Percentiles rank a stretch among this genome's conserved stretches.
phyloP scores from a whole-genome alignment of 2,113 vertebrate genomes.

The Tragelaphus buxtoni region DNA sequence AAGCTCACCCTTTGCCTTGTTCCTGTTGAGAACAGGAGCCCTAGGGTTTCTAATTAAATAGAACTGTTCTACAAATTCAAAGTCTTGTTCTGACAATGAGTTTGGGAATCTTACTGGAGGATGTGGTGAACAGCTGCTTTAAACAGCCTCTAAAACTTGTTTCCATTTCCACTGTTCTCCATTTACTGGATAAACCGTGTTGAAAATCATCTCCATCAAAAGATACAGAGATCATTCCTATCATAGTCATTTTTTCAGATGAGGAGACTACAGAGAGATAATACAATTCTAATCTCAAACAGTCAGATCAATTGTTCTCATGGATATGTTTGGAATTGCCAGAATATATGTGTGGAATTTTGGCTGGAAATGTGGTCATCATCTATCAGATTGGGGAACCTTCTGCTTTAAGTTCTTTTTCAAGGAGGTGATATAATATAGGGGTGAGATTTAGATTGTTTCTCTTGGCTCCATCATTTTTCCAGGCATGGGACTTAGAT shows the following conservation, averaged over 20 bases:
- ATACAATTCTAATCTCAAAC: background rate
- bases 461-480: background rate
- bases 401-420: background rate
- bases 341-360: background rate
- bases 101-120: background rate
- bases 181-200: background rate
- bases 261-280: background rate
- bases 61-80: background rate
- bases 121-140: background rate
- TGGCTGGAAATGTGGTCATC: background rate
- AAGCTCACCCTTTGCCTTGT: background rate
- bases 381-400: fast-evolving
- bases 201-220: background rate
- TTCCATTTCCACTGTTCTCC: background rate
- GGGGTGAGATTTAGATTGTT: background rate
- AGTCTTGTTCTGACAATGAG: background rate
- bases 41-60: background rate
- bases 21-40: background rate
- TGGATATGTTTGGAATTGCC: background rate
- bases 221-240: background rate
- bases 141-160: too few relatives aligned
- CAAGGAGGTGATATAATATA: background rate
- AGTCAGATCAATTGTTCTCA: background rate
- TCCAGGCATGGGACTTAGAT: background rate
- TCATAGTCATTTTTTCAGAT: background rate